Evolutionary conservation across 2,797 vertebrate species (phyloP), one percentile per base, ranked within the genome.

Genomic region (Spheniscus humboldti): DNA sequence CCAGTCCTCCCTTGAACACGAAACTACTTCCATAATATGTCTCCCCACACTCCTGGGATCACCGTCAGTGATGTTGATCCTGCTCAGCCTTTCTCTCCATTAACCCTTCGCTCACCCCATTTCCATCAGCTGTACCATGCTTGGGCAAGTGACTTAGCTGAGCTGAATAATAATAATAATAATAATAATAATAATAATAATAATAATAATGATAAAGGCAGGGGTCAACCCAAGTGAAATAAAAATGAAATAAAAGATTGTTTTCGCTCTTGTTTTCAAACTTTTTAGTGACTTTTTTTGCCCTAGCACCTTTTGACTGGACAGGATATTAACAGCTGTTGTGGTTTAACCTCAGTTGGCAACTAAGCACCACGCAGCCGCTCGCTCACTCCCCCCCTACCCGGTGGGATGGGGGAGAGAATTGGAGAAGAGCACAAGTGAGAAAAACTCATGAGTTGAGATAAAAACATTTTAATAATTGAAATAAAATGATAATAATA

Each of bases 251-350:
- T 37, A 59, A 77, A 57, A 81, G 2, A 2, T 53, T 82, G 8
- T 7, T 92, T 79, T 57, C 13, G 14, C 23, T 73, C 13, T 63
- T n/a, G 12, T 69, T 64, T 80, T 66, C 28, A 74, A 68, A 45
- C 28, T 41, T 87, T 74, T 85, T 8, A 31, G 52, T 75, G 53
- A 41, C 24, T 5, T 60, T 48, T 86, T 68, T 67, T 59, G 1
- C 5, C 18, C 27, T 39, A 52, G 11, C 1, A 6, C 56, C 3
- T 2, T 72, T 48, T 78, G 31, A 72, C 12, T 1, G 1, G 23
- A 68, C 18, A 87, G 27, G 28, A 53, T 64, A 63, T 45, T 59
- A 72, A 52, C 33, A 71, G 3, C 1, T 39, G 37, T 39, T 5
- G 37, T 39, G 37, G 37, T 39, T 39, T 39, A 39, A 39, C 37